phyloP scores from a whole-genome alignment of 2,113 vertebrate species.

The Halichoeres trimaculatus region DNA sequence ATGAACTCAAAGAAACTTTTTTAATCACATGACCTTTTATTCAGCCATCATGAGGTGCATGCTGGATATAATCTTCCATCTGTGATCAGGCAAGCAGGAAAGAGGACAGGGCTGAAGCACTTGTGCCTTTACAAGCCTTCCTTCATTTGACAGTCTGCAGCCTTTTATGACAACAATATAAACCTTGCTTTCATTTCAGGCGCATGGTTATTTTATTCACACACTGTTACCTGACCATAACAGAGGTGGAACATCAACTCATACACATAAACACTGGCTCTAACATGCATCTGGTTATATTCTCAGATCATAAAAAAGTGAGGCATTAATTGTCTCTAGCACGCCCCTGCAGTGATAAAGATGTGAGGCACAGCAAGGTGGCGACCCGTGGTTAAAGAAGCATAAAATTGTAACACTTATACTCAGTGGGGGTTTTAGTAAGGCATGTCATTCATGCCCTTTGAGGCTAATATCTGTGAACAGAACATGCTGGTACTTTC shows the following conservation, averaged over 20 bases:
- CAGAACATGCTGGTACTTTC: not conserved
- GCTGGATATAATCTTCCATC: slow-evolving; percentile 46
- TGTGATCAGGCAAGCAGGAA: slow-evolving; percentile 36
- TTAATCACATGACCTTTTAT: slow-evolving; percentile 68
- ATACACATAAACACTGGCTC: slow-evolving; percentile 23
- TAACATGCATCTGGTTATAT: slow-evolving; percentile 15
- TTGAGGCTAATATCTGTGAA: slow-evolving; percentile 77
- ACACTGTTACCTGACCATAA: slow-evolving; percentile 37
- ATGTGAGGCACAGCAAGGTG: slow-evolving; percentile 51
- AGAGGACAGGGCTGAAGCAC: slow-evolving; percentile 15
- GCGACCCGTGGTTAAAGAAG: not conserved
- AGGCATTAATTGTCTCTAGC: slow-evolving; percentile 12
- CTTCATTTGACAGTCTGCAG: slow-evolving; percentile 13
- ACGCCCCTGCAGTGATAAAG: slow-evolving; percentile 62
- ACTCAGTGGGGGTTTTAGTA: slow-evolving; percentile 1
- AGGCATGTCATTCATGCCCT: slow-evolving; percentile 71
- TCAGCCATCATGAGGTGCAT: not conserved
- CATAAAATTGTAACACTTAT: too few species aligned
- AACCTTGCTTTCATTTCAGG: slow-evolving; percentile 3
- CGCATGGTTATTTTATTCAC: slow-evolving; percentile 24
- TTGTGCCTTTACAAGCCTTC: slow-evolving; percentile 13
- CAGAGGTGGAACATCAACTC: slow-evolving; percentile 53
- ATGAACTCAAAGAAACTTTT: too few species aligned
- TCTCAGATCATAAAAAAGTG: slow-evolving; percentile 62
- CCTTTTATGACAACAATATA: slow-evolving; percentile 32